These are phyloP conservation scores for Morelia viridis DNA, from an alignment of 2,797 vertebrate genomes.

Conservation along the genomic window DNA sequence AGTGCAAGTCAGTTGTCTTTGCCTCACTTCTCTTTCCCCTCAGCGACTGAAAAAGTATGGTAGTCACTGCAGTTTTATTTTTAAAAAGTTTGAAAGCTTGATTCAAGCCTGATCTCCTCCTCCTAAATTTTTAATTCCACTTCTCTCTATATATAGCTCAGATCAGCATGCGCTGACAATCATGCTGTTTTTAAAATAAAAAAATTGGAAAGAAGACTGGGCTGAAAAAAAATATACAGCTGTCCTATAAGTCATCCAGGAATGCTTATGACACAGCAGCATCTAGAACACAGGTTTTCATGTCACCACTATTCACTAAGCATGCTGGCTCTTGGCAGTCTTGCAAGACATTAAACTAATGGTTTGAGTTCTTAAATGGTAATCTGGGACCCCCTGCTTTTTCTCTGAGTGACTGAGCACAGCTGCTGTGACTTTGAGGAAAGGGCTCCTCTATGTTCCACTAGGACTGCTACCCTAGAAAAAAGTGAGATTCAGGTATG, in stretches of 20 bases:
- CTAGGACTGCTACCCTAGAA: neutral
- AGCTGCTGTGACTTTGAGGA: neutral
- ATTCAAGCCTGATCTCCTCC: neutral
- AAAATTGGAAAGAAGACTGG: neutral
- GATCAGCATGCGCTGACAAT: neutral
- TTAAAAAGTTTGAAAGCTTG: neutral
- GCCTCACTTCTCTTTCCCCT: neutral
- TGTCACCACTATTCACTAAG: neutral
- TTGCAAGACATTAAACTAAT: neutral
- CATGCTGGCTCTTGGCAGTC: neutral
- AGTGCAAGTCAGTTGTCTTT: neutral
- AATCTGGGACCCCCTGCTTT: neutral
- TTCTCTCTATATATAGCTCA: neutral
- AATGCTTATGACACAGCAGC: neutral
- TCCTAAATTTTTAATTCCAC: neutral
- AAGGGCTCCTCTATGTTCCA: neutral
- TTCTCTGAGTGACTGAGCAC: neutral
- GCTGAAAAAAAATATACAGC: neutral
- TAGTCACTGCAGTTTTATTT: neutral
- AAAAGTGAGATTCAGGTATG: neutral
- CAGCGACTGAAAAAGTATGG: neutral
- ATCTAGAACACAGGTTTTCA: neutral
- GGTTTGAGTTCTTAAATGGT: neutral
- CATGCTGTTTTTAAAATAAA: neutral
- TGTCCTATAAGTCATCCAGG: neutral